phyloP scores from a whole-genome alignment of 2,888 invertebrate genomes.

The Cotesia congregata region DNA sequence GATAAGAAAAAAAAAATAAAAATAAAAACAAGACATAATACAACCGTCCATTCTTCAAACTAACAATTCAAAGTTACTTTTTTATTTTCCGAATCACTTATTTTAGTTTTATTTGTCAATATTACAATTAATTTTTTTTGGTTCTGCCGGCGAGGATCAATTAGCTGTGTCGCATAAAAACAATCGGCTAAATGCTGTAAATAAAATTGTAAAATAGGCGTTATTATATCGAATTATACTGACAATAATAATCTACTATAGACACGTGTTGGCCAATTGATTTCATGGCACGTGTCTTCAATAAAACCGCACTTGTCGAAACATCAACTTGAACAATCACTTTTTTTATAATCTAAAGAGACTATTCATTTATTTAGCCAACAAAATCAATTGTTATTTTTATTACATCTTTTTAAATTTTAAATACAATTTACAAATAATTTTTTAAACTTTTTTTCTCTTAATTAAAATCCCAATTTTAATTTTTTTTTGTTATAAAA shows the following conservation, averaged over 20 bases:
- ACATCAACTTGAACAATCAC: conserved; percentile 48
- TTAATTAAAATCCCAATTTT: too few relatives aligned
- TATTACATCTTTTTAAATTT: not conserved
- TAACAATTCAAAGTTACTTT: not conserved
- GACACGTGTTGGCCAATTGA: conserved; percentile 56
- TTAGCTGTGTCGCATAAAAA: not conserved
- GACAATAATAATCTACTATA: conserved; percentile 37
- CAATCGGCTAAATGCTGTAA: conserved; percentile 33
- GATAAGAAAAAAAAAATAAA: conserved; percentile 1
- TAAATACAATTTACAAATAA: too few relatives aligned
- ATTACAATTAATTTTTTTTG: too few relatives aligned
- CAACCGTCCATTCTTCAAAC: not conserved
- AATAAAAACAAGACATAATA: not conserved
- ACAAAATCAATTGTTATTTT: not conserved
- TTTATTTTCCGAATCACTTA: not conserved
- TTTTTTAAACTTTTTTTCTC: too few relatives aligned
- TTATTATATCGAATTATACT: conserved; percentile 38
- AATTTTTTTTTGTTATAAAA: too few relatives aligned
- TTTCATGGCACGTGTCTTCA: conserved; percentile 61
- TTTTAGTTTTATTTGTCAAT: not conserved
- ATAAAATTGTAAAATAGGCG: conserved; percentile 41
- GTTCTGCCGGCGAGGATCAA: too few relatives aligned
- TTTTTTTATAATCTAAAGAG: conserved; percentile 21
- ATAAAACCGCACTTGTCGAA: conserved; percentile 65
- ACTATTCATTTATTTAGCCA: not conserved